Percentiles rank a stretch among this genome's conserved stretches.
Evolutionary conservation across 1,140 invertebrate species (phyloP).

Genomic region (Lethrus apterus): DNA sequence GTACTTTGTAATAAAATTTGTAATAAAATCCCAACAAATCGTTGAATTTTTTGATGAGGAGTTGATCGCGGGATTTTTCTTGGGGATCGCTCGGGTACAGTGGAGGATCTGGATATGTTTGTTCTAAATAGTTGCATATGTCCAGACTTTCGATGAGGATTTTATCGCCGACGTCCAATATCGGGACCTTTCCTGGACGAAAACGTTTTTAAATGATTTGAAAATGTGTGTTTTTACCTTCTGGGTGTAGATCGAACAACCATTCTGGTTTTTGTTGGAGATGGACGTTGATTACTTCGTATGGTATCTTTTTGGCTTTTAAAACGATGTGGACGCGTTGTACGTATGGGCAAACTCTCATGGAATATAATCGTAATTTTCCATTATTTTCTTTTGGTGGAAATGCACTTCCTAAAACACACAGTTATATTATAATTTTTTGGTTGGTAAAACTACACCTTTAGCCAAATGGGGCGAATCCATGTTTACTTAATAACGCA

Average conservation of each 20-base stretch:
- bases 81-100: conserved; percentile 5
- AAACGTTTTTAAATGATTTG: too few species aligned
- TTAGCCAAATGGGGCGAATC: too few species aligned
- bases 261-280: conserved; percentile 13
- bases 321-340: conserved; percentile 75
- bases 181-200: conserved; percentile 11
- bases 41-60: conserved; percentile 10
- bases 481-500: too few species aligned
- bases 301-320: conserved; percentile 74
- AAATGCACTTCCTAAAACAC: conserved; percentile 2
- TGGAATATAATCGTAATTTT: conserved; percentile 74
- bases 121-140: conserved; percentile 13
- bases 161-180: conserved; percentile 12
- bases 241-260: conserved; percentile 4
- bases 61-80: conserved; percentile 1
- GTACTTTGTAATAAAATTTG: conserved; percentile 6
- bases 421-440: too few species aligned
- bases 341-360: conserved; percentile 86
- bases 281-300: conserved; percentile 57
- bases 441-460: too few species aligned
- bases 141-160: conserved; percentile 13
- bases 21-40: background rate
- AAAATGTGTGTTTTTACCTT: conserved; percentile 6
- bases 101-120: conserved; percentile 11
- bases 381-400: conserved; percentile 53